phyloP scores from a whole-genome alignment of 1,140 invertebrate genomes.

The Drosophila ercepeae region DNA sequence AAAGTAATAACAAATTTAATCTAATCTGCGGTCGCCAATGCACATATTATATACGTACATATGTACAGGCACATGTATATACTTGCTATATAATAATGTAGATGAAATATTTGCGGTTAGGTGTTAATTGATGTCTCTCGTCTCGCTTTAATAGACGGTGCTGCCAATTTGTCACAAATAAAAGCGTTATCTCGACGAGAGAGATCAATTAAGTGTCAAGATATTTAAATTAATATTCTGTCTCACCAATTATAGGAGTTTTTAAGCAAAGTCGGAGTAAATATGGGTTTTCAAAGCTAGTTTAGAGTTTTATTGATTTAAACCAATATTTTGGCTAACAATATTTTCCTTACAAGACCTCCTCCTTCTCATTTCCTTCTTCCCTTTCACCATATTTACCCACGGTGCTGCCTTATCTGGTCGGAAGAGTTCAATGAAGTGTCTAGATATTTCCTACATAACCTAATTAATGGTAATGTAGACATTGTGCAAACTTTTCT shows the following conservation, averaged over 20 bases:
- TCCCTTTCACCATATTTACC: too few species aligned
- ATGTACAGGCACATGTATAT: conserved; percentile 12
- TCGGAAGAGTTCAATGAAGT: too few species aligned
- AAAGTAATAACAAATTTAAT: conserved; percentile 78
- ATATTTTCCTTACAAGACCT: not conserved
- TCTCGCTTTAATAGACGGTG: conserved; percentile 49
- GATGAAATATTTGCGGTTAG: conserved; percentile 58
- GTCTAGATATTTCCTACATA: too few species aligned
- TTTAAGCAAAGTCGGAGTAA: too few species aligned
- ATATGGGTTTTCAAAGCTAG: too few species aligned
- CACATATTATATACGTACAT: conserved; percentile 23
- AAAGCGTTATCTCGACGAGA: conserved; percentile 13
- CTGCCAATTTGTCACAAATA: conserved; percentile 54
- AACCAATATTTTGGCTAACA: not conserved
- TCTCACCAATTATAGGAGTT: too few species aligned
- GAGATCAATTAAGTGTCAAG: conserved; percentile 27
- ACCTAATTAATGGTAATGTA: too few species aligned
- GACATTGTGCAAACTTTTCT: too few species aligned
- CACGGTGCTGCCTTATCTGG: too few species aligned
- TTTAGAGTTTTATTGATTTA: too few species aligned
- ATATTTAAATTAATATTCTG: conserved; percentile 12
- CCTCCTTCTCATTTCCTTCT: too few species aligned
- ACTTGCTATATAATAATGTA: conserved; percentile 25
- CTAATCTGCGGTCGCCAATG: conserved; percentile 69
- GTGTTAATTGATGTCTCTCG: conserved; percentile 69